Conservation (phyloP, 1,140 invertebrate genomes). For the Cotesia typhae region DNA sequence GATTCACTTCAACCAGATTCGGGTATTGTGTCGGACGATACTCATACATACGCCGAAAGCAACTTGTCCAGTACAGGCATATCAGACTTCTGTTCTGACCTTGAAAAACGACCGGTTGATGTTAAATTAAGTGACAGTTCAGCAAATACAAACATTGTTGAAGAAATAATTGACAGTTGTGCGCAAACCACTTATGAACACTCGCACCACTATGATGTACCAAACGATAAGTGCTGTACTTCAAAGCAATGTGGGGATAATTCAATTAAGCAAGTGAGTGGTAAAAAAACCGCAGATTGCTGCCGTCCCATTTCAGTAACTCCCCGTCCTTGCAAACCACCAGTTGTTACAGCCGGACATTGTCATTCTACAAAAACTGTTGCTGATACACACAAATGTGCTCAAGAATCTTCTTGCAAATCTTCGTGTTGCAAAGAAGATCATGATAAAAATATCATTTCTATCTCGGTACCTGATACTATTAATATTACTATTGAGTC, state of each 20-base stretch:
- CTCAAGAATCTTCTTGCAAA: neutral
- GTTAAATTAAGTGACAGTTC: slow-evolving; percentile 45
- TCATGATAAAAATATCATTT: slow-evolving; percentile 51
- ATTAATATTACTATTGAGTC: slow-evolving; percentile 57
- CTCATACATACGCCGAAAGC: slow-evolving; percentile 48
- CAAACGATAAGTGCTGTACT: slow-evolving; percentile 22
- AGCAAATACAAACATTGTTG: slow-evolving; percentile 44
- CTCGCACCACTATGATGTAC: neutral
- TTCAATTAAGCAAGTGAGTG: slow-evolving; percentile 11
- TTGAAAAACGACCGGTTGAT: slow-evolving; percentile 19
- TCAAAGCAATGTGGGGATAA: slow-evolving; percentile 19
- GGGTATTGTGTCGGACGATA: slow-evolving; percentile 50
- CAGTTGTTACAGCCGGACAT: neutral
- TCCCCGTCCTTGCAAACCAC: slow-evolving; percentile 8
- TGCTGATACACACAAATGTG: neutral
- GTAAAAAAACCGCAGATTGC: slow-evolving; percentile 3
- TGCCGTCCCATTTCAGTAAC: neutral
- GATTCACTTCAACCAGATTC: slow-evolving; percentile 49
- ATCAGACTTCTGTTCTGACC: slow-evolving; percentile 37
- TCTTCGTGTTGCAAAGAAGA: neutral
- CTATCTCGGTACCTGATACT: slow-evolving; percentile 55
- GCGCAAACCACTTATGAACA: slow-evolving; percentile 39
- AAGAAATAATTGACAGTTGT: slow-evolving; percentile 21
- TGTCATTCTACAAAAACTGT: neutral
- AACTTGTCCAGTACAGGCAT: slow-evolving; percentile 44